Percentiles rank a stretch among this genome's conserved stretches.
Evolutionary conservation across 2,797 vertebrate genomes (phyloP).

Genomic region (Lates japonicus): DNA sequence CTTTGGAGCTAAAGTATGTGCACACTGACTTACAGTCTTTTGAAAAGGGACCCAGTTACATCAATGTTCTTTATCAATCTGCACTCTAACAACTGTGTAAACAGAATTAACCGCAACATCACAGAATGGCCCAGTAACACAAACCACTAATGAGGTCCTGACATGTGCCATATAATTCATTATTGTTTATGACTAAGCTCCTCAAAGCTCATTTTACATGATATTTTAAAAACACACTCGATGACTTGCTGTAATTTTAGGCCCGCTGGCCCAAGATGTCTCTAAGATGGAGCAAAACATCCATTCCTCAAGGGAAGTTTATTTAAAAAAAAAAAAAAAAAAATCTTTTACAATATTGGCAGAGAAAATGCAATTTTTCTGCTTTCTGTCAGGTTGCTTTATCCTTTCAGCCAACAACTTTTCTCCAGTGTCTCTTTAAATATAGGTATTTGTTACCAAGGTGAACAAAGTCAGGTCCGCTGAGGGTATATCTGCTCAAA

Average conservation of each 20-base stretch:
- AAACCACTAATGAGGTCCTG: constrained; percentile 61
- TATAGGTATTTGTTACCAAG: constrained; percentile 8
- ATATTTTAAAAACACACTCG: constrained; percentile 27
- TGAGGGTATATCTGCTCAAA: constrained; percentile 2
- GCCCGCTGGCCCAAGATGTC: neutral
- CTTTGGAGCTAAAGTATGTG: constrained; percentile 38
- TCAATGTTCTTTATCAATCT: constrained; percentile 62
- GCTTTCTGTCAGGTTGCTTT: constrained; percentile 21
- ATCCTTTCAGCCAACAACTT: constrained; percentile 10
- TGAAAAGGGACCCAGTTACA: constrained; percentile 55
- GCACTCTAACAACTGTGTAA: constrained; percentile 69
- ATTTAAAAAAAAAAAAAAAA: too few species aligned
- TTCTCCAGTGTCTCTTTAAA: constrained; percentile 18
- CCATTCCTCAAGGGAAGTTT: constrained; percentile 4
- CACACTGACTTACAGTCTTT: constrained; percentile 9
- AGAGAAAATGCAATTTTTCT: constrained; percentile 19
- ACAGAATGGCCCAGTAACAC: constrained; percentile 36
- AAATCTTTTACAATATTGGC: neutral
- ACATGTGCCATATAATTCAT: constrained; percentile 49
- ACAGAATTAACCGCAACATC: constrained; percentile 62
- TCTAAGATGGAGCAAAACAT: neutral
- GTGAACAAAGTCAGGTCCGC: constrained; percentile 11
- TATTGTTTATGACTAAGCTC: constrained; percentile 48
- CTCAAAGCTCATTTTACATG: constrained; percentile 34
- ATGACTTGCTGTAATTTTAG: constrained; percentile 24